Percentiles rank a stretch among this genome's conserved stretches.
Evolutionary conservation across 2,113 vertebrate genomes (phyloP).

Genomic region (Calyptommatus sinebrachiatus): DNA sequence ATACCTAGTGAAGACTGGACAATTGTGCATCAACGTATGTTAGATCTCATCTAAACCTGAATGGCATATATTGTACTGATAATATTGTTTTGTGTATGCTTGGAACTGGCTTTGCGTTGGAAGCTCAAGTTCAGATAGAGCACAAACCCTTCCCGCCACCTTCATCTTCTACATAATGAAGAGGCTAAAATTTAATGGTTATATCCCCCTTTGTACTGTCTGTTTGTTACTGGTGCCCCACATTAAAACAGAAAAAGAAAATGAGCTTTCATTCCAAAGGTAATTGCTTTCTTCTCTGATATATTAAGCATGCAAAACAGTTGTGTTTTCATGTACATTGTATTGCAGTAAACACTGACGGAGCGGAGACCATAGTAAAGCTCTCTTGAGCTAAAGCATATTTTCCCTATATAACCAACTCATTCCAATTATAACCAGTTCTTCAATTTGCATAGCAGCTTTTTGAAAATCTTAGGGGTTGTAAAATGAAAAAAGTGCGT

Average conservation of each 20-base stretch:
- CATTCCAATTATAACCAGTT: not conserved
- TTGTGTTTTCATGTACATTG: constrained; percentile 10
- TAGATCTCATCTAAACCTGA: not conserved
- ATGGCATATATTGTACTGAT: not conserved
- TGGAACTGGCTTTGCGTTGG: constrained; percentile 22
- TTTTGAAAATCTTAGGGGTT: not conserved
- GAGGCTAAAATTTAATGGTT: constrained; percentile 7
- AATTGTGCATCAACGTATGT: not conserved
- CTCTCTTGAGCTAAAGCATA: constrained; percentile 5
- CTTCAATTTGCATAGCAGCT: constrained; percentile 16
- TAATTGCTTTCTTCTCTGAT: constrained; percentile 44
- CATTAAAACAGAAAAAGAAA: constrained; percentile 45
- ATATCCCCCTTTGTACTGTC: not conserved
- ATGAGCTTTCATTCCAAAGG: constrained; percentile 33
- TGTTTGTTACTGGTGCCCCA: constrained; percentile 44
- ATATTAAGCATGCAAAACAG: constrained; percentile 38
- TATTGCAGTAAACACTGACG: constrained; percentile 6
- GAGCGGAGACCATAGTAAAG: constrained; percentile 29
- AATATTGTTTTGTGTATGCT: not conserved
- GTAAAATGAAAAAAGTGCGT: not conserved
- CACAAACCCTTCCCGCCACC: not conserved
- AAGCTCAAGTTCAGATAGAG: constrained; percentile 24
- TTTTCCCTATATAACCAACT: constrained; percentile 17
- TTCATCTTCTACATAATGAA: constrained; percentile 33
- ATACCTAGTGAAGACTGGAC: constrained; percentile 17